These are phyloP conservation scores for Drosophila dunni DNA, from an alignment of 1,140 invertebrate species.

Conservation along the genomic window DNA sequence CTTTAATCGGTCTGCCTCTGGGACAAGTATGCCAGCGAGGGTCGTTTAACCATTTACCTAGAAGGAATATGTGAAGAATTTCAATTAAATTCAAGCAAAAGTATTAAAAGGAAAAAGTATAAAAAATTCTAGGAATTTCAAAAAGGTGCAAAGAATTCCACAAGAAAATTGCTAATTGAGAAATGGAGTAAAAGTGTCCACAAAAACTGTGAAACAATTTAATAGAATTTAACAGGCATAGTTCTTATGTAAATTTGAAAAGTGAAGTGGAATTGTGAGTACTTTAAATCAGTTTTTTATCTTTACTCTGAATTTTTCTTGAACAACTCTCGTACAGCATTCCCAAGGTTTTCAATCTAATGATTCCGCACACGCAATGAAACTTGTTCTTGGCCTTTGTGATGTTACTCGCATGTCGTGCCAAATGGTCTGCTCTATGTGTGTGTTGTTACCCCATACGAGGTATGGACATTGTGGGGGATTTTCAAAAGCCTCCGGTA, in stretches of 20 bases:
- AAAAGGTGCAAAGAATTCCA: background rate
- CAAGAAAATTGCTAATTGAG: background rate
- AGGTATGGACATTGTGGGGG: too few relatives aligned
- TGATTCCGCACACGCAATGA: slow-evolving; percentile 33
- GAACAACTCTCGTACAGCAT: slow-evolving; percentile 22
- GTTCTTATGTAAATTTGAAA: too few relatives aligned
- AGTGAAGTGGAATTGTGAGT: too few relatives aligned
- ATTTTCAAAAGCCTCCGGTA: slow-evolving; percentile 15
- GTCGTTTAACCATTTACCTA: background rate
- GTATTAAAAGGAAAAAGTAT: background rate
- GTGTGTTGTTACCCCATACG: background rate
- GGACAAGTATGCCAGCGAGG: slow-evolving; percentile 25
- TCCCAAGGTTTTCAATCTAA: slow-evolving; percentile 27
- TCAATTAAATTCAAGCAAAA: background rate
- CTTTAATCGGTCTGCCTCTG: slow-evolving; percentile 43
- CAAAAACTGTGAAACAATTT: background rate
- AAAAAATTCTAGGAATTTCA: background rate
- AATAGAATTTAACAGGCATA: too few relatives aligned
- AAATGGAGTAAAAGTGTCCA: background rate
- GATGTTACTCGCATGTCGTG: slow-evolving; percentile 29
- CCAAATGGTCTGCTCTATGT: slow-evolving; percentile 7
- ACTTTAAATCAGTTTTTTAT: too few relatives aligned
- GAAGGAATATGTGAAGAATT: background rate
- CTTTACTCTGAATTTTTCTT: background rate
- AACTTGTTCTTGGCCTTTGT: slow-evolving; percentile 28